Percentiles rank a stretch among this genome's conserved stretches.
Evolutionary conservation across 2,113 vertebrate species (phyloP).

Genomic region (Megaceryle torquata): DNA sequence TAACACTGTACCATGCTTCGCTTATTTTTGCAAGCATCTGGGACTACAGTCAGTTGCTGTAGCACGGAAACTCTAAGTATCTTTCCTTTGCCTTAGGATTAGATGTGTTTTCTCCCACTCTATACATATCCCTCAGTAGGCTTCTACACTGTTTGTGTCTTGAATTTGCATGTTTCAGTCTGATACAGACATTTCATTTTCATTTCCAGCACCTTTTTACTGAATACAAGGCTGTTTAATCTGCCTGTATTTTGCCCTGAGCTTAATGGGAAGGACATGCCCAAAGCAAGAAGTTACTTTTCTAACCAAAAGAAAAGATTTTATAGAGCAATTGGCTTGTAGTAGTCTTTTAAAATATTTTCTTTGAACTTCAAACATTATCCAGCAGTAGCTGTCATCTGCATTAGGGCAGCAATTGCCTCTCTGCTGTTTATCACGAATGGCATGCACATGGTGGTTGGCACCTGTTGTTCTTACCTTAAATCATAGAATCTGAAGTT

Average conservation of each 20-base stretch:
- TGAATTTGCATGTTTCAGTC: background rate
- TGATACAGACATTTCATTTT: background rate
- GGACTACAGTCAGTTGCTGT: background rate
- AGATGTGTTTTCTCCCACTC: constrained; percentile 3
- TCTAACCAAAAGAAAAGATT: background rate
- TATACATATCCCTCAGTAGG: background rate
- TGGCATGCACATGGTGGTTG: background rate
- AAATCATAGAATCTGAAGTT: background rate
- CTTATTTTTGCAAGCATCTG: constrained; percentile 4
- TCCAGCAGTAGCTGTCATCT: background rate
- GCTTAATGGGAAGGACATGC: background rate
- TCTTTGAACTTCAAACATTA: background rate
- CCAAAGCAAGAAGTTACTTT: background rate
- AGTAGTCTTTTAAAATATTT: background rate
- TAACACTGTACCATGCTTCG: background rate
- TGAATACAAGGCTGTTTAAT: background rate
- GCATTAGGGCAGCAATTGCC: background rate
- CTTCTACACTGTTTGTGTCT: background rate
- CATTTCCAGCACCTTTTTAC: background rate
- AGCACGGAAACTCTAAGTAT: background rate
- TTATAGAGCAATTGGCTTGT: background rate
- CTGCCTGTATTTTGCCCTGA: background rate
- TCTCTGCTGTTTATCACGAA: background rate
- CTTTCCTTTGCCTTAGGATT: constrained; percentile 8
- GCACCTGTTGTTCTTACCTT: background rate